Percentiles rank a stretch among this genome's conserved stretches.
These are phyloP conservation scores for Daubentonia madagascariensis DNA, from an alignment of 2,113 vertebrate genomes.

Conservation along the genomic window DNA sequence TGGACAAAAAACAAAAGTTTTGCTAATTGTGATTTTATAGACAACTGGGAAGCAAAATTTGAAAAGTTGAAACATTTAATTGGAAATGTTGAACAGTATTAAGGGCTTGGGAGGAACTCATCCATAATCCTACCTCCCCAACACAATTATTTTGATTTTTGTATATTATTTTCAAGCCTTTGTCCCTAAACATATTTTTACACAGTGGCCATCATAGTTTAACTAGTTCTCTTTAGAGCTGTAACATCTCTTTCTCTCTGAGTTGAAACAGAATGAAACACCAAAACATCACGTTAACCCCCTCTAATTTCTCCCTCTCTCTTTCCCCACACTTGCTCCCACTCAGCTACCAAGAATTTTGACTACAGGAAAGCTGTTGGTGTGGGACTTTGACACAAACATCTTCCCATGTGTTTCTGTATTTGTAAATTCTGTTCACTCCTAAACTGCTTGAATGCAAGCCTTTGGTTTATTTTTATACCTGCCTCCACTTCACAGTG, in stretches of 20 bases:
- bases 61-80: slow-evolving; percentile 4
- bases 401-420: slow-evolving; percentile 66
- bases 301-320: slow-evolving; percentile 15
- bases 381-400: slow-evolving; percentile 66
- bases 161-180: not conserved
- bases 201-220: not conserved
- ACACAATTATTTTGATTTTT: not conserved
- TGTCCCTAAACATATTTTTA: not conserved
- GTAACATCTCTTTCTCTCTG: not conserved
- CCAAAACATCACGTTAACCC: slow-evolving; percentile 26
- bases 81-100: not conserved
- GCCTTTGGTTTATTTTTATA: slow-evolving; percentile 59
- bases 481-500: slow-evolving; percentile 52
- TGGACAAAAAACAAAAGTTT: not conserved
- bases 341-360: slow-evolving; percentile 61
- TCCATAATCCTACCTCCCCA: not conserved
- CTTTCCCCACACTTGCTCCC: slow-evolving; percentile 51
- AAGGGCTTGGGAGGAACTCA: not conserved
- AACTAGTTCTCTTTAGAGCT: slow-evolving; percentile 33
- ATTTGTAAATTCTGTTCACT: slow-evolving; percentile 68
- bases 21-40: not conserved
- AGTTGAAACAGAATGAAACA: slow-evolving; percentile 57
- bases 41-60: slow-evolving; percentile 4
- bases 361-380: slow-evolving; percentile 66
- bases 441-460: slow-evolving; percentile 53